Base-by-base conservation (phyloP, 2,888 invertebrate genomes). In the Habroteleia sp. region DNA sequence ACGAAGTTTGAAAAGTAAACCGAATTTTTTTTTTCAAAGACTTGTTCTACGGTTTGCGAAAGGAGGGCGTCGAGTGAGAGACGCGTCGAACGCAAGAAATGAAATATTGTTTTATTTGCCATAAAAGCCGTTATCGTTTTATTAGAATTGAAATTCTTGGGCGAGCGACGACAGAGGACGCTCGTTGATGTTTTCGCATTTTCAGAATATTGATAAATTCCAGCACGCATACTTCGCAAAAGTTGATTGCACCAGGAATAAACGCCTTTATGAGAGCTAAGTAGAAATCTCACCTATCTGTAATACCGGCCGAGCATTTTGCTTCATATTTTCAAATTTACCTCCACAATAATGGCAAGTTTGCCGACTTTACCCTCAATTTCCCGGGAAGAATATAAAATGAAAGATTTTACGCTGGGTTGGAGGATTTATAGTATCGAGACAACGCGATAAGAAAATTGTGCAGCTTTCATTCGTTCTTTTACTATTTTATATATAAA, bases 121-220 rank as follows among this genome's bases (percentile, higher is more conserved):
- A 77, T 82, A 81, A 81, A 82, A 80, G 74, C 58, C 54, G 76
- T 78, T 80, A 80, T 71, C 79, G 75, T 79, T 82, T 81, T 79
- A 79, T 80, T 78, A 75, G 78, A 81, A 82, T 82, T 81, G 83
- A 81, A 82, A 82, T 82, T 83, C 82, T 79, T 77, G 66, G 54
- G 52, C 35, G 63, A 20, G 41, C 31, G 42, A 52, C 42, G 29
- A 25, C n/a, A 60, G 35, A 54, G 41, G 33, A 13, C 33, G n/a
- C 33, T 42, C 69, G 52, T 41, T 58, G 66, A 58, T 41, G 46
- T 39, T 56, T 48, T 39, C 71, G 41, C 69, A 73, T 80, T 79
- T 79, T 74, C 52, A 48, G 80, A 81, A 82, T 83, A 83, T 83
- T 81, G 82, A 80, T 78, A 82, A 83, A 83, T 83, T 83, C 82